These are phyloP conservation scores for Neosilurus hyrtlii DNA, from an alignment of 2,797 vertebrate species.

Conservation along the genomic window DNA sequence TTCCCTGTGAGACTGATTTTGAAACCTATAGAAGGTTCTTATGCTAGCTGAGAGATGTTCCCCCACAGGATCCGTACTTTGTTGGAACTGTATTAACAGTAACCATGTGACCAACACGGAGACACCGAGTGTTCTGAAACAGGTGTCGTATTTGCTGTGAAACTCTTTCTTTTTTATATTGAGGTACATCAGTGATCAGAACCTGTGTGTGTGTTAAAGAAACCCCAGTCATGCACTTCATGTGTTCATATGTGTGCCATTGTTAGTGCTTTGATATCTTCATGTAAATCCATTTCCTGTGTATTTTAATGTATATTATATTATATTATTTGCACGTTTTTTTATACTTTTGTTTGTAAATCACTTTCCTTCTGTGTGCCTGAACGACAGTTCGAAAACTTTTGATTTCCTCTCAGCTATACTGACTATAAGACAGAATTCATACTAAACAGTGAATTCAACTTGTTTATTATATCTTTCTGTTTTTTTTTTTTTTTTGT, in stretches of 20 bases:
- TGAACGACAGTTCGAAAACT: conserved; percentile 29
- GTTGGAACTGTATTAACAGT: not conserved
- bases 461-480: not conserved
- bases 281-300: conserved; percentile 53
- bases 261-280: conserved; percentile 62
- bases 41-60: not conserved
- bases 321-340: not conserved
- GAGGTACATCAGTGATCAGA: conserved; percentile 56
- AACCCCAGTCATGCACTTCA: conserved; percentile 75
- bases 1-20: not conserved
- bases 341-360: conserved; percentile 32
- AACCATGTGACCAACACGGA: not conserved
- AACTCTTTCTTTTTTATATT: conserved; percentile 64
- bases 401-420: not conserved
- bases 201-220: conserved; percentile 56
- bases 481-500: no score
- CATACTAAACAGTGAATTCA: not conserved
- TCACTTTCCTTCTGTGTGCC: conserved; percentile 58
- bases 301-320: conserved; percentile 37
- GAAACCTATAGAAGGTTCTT: not conserved
- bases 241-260: conserved; percentile 54
- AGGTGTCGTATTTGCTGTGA: conserved; percentile 70
- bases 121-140: not conserved
- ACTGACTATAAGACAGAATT: not conserved
- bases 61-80: not conserved